A percentile compares a stretch with the other conserved stretches of the same genome.
These are phyloP conservation scores for Lasioglossum leucozonium DNA, from an alignment of 2,888 invertebrate species.

Conservation along the genomic window DNA sequence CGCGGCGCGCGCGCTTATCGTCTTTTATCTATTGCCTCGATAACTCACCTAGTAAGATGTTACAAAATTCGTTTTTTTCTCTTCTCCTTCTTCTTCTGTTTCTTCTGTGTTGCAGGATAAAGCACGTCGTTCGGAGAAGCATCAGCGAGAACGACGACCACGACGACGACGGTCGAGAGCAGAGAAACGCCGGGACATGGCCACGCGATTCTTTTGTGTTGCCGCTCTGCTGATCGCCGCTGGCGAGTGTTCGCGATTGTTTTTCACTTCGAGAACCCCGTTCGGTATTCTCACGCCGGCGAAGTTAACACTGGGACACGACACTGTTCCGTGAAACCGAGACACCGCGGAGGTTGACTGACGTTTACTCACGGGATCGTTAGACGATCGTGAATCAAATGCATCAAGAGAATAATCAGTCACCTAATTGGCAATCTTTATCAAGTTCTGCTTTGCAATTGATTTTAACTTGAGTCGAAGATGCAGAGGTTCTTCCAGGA, in stretches of 20 bases:
- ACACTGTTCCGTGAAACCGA: background rate
- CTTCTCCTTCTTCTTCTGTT: background rate
- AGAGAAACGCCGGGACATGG: constrained; percentile 57
- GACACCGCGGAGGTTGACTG: background rate
- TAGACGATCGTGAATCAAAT: background rate
- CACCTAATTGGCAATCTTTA: background rate
- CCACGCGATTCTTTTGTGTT: constrained; percentile 77
- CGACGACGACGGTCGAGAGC: background rate
- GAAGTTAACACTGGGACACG: background rate
- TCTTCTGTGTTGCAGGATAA: background rate
- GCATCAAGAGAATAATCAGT: background rate
- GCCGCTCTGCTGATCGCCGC: constrained; percentile 73
- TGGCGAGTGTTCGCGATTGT: constrained; percentile 45
- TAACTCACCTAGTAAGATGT: constrained; percentile 35
- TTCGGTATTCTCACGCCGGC: constrained; percentile 31
- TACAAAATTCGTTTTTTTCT: constrained; percentile 20
- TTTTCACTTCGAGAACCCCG: constrained; percentile 42
- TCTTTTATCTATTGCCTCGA: constrained; percentile 43
- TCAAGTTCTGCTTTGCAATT: background rate
- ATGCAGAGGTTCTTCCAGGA: background rate
- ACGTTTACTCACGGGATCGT: background rate
- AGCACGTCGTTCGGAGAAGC: constrained; percentile 4
- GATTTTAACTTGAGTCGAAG: background rate
- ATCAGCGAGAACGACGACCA: constrained; percentile 20
- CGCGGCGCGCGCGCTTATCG: constrained; percentile 43